Evolutionary conservation across 2,113 vertebrate genomes (phyloP).

Genomic region (Tamias sibiricus): DNA sequence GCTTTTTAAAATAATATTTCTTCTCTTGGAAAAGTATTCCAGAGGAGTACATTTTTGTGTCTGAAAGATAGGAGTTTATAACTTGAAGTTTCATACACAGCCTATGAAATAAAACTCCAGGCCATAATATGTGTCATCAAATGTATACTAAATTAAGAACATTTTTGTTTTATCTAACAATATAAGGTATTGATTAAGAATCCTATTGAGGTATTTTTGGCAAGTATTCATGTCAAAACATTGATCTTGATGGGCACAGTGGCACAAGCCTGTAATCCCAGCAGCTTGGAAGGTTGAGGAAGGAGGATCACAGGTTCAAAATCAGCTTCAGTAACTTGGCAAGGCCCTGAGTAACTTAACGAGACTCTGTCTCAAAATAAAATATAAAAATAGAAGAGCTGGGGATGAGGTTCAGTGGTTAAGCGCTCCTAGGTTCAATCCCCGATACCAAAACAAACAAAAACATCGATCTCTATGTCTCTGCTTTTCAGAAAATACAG

Average conservation of each 20-base stretch:
- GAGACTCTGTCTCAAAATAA: too few species aligned
- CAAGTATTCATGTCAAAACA: background rate
- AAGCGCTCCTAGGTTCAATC: too few species aligned
- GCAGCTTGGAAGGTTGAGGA: too few species aligned
- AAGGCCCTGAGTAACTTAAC: too few species aligned
- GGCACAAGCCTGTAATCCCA: too few species aligned
- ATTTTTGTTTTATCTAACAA: slow-evolving; percentile 19
- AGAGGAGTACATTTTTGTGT: background rate
- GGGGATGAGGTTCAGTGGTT: too few species aligned
- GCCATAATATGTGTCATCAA: background rate
- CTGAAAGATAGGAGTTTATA: slow-evolving; percentile 14
- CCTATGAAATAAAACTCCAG: slow-evolving; percentile 6
- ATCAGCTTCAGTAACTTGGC: too few species aligned
- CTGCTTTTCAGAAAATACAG: slow-evolving; percentile 36
- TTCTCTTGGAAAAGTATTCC: slow-evolving; percentile 7
- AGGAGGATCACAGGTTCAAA: too few species aligned
- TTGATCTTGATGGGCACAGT: background rate
- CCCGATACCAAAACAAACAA: background rate
- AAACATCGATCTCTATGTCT: slow-evolving; percentile 24
- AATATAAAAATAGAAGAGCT: too few species aligned
- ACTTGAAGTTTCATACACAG: slow-evolving; percentile 35
- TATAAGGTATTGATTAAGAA: slow-evolving; percentile 14
- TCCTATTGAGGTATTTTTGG: slow-evolving; percentile 14
- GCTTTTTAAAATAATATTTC: slow-evolving; percentile 22
- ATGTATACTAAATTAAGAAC: slow-evolving; percentile 1